Conservation (phyloP, 2,113 vertebrate species). For the Caranx ignobilis region DNA sequence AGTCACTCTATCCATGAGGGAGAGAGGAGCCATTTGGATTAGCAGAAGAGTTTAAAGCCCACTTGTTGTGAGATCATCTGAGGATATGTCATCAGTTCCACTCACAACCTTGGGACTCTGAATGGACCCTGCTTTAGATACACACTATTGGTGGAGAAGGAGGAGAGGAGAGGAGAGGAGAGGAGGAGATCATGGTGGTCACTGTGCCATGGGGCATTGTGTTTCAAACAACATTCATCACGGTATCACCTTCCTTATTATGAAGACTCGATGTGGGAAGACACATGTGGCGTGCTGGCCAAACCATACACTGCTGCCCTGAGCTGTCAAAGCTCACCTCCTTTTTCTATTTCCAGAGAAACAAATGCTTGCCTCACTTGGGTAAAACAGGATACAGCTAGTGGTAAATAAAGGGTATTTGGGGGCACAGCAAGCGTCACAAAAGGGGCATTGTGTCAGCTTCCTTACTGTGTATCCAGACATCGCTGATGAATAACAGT, state of each 20-base stretch:
- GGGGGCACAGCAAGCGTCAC: background rate
- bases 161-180: constrained; percentile 16
- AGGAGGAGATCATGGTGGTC: constrained; percentile 29
- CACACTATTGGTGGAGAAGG: constrained; percentile 30
- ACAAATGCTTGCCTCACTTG: constrained; percentile 17
- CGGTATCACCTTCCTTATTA: constrained; percentile 47
- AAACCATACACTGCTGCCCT: constrained; percentile 21
- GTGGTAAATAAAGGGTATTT: constrained; percentile 7
- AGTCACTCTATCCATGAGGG: constrained; percentile 41
- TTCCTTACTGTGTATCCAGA: background rate
- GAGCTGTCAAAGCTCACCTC: constrained; percentile 10
- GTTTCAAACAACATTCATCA: constrained; percentile 58
- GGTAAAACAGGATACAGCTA: constrained; percentile 14
- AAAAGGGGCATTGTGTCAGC: background rate
- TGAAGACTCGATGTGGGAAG: constrained; percentile 15
- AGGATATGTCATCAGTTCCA: constrained; percentile 63
- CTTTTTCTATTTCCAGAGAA: constrained; percentile 44
- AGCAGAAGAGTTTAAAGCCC: constrained; percentile 26
- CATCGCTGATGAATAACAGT: background rate
- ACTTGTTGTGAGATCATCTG: constrained; percentile 57
- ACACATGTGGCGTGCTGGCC: constrained; percentile 11
- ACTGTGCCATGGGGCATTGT: constrained; percentile 27
- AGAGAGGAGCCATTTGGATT: constrained; percentile 39
- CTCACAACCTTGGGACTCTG: constrained; percentile 17
- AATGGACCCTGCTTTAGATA: constrained; percentile 39